Conservation (phyloP, 2,888 invertebrate genomes). For the Thereva nobilitata region DNA sequence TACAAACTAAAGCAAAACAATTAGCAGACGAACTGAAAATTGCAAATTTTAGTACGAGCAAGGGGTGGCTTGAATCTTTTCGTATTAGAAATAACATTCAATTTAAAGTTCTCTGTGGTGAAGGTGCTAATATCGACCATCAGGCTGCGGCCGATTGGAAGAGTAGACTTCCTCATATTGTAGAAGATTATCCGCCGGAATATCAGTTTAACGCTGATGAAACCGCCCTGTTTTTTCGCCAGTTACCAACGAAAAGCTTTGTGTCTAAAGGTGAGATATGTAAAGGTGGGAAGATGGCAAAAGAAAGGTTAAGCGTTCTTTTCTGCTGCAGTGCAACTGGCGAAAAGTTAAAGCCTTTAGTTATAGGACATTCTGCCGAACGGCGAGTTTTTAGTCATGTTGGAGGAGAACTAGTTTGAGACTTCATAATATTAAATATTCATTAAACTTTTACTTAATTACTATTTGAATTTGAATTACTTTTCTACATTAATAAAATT, state of each 20-base stretch:
- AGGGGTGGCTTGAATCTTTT: conserved; percentile 25
- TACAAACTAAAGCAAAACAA: conserved; percentile 25
- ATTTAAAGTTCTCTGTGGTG: background rate
- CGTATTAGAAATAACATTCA: background rate
- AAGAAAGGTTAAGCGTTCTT: conserved; percentile 48
- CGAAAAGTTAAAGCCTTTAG: conserved; percentile 48
- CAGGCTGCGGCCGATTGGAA: background rate
- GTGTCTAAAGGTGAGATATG: conserved; percentile 48
- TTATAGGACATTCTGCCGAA: conserved; percentile 49
- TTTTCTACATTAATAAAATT: too few relatives aligned
- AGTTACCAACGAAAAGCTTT: conserved; percentile 46
- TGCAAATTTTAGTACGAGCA: conserved; percentile 24
- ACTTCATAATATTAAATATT: too few relatives aligned
- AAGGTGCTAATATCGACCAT: background rate
- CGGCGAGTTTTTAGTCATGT: conserved; percentile 44
- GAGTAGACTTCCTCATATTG: background rate
- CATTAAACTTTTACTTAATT: too few relatives aligned
- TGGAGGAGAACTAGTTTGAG: too few relatives aligned
- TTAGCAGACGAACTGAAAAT: conserved; percentile 4
- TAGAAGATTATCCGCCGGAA: background rate
- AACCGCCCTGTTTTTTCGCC: conserved; percentile 46
- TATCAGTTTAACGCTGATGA: conserved; percentile 44
- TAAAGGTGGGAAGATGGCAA: conserved; percentile 46
- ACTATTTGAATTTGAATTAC: too few relatives aligned
- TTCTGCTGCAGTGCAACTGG: conserved; percentile 49